Evolutionary conservation across 2,888 invertebrate genomes (phyloP), one percentile per base, ranked within the genome.

Genomic region (Germaria angustata): DNA sequence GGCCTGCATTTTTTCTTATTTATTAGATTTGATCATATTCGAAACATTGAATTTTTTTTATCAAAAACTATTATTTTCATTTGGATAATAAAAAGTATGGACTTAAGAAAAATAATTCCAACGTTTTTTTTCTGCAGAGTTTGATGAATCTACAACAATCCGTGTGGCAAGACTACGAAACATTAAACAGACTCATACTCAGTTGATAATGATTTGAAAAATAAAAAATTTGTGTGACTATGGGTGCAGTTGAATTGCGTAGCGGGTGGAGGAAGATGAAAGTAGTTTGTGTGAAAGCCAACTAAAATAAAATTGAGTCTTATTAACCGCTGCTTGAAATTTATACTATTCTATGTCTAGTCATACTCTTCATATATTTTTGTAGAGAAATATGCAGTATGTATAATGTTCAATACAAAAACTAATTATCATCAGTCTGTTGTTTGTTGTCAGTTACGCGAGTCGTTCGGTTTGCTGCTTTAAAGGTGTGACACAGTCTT

Each of bases 391-490:
- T n/a, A n/a, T n/a, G n/a, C n/a, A n/a, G n/a, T n/a, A n/a, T n/a
- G n/a, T n/a, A n/a, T n/a, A 46, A 22, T 55, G 13, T 55, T 51
- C 9, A 17, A 49, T 28, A 77, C 41, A 22, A 1, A 13, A 41
- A 55, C 32, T 49, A 66, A 66, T 57, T 72, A 57, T 15, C 24
- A 41, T 22, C 65, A 41, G 51, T 80, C 79, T 68, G 79, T 76
- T 69, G 79, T 59, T 79, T 46, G 39, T 28, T 69, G 69, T 71
- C 82, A 44, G 59, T 75, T 66, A 44, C 66, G 55, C 51, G 39
- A 76, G 71, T 51, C 46, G 75, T 66, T 66, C 61, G 59, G 53
- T 65, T 69, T 34, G 55, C 63, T 59, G 49, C 22, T 61, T 55
- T 44, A 24, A 66, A 80, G 53, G 68, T 82, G 61, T 51, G 20